phyloP scores from a whole-genome alignment of 2,888 invertebrate species.

The Dicranocentrus wangi region DNA sequence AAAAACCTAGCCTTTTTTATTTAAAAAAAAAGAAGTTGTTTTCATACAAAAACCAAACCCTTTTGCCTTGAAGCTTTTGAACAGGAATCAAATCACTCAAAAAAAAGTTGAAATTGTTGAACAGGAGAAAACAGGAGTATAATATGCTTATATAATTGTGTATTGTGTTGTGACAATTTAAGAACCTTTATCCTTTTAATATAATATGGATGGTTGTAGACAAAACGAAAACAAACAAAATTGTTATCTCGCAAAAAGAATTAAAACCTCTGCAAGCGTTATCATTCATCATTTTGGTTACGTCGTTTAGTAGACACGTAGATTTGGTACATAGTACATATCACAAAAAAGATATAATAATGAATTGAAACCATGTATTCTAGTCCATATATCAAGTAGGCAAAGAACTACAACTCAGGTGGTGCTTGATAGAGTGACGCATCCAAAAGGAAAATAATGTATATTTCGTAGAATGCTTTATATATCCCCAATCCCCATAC shows the following conservation, averaged over 20 bases:
- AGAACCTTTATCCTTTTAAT: neutral
- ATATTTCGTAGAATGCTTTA: slow-evolving; percentile 49
- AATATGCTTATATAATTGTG: no score
- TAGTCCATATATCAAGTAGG: slow-evolving; percentile 66
- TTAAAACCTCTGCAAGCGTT: no score
- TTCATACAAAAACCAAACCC: slow-evolving; percentile 44
- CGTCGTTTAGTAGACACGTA: slow-evolving; percentile 23
- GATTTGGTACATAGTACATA: slow-evolving; percentile 51
- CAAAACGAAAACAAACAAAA: no score
- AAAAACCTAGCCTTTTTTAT: neutral
- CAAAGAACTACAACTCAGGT: slow-evolving; percentile 66
- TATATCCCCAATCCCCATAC: no score
- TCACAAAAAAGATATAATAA: slow-evolving; percentile 22
- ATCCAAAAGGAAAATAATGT: slow-evolving; percentile 38
- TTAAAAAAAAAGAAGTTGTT: no score
- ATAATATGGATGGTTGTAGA: neutral
- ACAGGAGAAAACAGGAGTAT: no score
- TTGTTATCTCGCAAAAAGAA: no score
- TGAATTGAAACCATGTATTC: slow-evolving; percentile 21
- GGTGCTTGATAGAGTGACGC: slow-evolving; percentile 64
- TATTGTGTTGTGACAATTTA: slow-evolving; percentile 5
- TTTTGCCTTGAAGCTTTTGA: slow-evolving; percentile 61
- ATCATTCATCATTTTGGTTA: slow-evolving; percentile 13
- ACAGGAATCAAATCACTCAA: neutral
- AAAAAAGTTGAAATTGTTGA: slow-evolving; percentile 5